Evolutionary conservation across 2,797 vertebrate genomes (phyloP).

Genomic region (Phataginus tetradactyla): DNA sequence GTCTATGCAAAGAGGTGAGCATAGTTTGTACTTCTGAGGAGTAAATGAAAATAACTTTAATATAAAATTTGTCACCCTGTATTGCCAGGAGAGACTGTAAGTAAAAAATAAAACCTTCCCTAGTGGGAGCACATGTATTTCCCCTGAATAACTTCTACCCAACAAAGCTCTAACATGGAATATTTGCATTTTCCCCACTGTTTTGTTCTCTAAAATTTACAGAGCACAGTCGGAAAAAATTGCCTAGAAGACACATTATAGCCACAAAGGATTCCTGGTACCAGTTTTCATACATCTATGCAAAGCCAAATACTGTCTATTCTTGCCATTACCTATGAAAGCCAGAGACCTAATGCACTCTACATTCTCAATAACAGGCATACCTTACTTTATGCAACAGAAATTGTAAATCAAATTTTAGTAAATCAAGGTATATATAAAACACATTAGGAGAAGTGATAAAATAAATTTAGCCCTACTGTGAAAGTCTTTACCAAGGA

Average conservation of each 20-base stretch:
- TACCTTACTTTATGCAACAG: constrained; percentile 15
- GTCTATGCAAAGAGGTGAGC: background rate
- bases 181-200: constrained; percentile 45
- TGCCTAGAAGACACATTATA: background rate
- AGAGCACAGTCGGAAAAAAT: constrained; percentile 22
- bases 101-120: constrained; percentile 41
- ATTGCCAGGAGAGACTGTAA: background rate
- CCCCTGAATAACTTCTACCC: constrained; percentile 2
- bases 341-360: background rate
- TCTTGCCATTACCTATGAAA: background rate
- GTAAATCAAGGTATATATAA: background rate
- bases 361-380: background rate
- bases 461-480: constrained; percentile 48
- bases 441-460: constrained; percentile 11
- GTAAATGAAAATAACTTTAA: constrained; percentile 17
- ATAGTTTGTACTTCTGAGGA: constrained; percentile 50
- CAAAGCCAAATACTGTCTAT: background rate
- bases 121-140: background rate
- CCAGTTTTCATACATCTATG: background rate
- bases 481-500: constrained; percentile 40
- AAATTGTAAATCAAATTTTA: constrained; percentile 46
- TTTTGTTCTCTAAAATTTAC: constrained; percentile 54
- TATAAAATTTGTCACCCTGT: background rate
- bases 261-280: background rate
- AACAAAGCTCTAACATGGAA: constrained; percentile 9